These are phyloP conservation scores for Heliconius aoede DNA, from an alignment of 2,888 invertebrate genomes.

Conservation along the genomic window DNA sequence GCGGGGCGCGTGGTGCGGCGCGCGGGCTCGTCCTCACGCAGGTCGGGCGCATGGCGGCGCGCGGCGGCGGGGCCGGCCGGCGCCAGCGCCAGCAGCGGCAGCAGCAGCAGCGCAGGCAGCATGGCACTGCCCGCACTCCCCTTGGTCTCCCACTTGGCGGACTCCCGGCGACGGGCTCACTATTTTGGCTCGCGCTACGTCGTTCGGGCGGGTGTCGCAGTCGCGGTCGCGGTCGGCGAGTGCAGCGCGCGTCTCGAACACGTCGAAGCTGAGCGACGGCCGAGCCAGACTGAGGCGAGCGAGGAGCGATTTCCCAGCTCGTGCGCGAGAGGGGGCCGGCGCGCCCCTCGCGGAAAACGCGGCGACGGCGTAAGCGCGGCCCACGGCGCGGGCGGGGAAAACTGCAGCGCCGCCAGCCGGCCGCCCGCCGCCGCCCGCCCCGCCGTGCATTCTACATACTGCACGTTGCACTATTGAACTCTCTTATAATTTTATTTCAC, in stretches of 20 bases:
- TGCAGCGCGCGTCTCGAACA: constrained; percentile 65
- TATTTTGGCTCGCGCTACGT: constrained; percentile 74
- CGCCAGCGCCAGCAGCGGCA: constrained; percentile 73
- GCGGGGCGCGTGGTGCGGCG: constrained; percentile 86
- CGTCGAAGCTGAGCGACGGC: constrained; percentile 78
- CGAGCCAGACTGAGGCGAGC: constrained; percentile 78
- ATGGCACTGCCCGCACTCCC: constrained; percentile 62
- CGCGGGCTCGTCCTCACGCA: constrained; percentile 87
- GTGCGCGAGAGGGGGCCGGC: constrained; percentile 73
- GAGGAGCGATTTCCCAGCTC: constrained; percentile 77
- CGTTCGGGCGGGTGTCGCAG: constrained; percentile 59
- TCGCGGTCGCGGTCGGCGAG: constrained; percentile 61
- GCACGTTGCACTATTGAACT: constrained; percentile 7
- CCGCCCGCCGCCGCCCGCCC: constrained; percentile 56
- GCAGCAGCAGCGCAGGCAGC: constrained; percentile 70
- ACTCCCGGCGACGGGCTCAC: constrained; percentile 79
- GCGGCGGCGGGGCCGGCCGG: constrained; percentile 66
- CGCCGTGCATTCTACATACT: constrained; percentile 37
- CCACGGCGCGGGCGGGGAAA: constrained; percentile 75
- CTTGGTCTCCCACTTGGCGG: constrained; percentile 60
- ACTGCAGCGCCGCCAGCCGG: constrained; percentile 64
- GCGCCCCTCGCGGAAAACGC: constrained; percentile 80
- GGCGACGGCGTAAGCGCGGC: constrained; percentile 60
- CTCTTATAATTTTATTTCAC: neutral
- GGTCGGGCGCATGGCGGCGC: constrained; percentile 85